Percentiles rank a stretch among this genome's conserved stretches.
These are phyloP conservation scores for Synergus itoensis DNA, from an alignment of 2,888 invertebrate genomes.

Conservation along the genomic window DNA sequence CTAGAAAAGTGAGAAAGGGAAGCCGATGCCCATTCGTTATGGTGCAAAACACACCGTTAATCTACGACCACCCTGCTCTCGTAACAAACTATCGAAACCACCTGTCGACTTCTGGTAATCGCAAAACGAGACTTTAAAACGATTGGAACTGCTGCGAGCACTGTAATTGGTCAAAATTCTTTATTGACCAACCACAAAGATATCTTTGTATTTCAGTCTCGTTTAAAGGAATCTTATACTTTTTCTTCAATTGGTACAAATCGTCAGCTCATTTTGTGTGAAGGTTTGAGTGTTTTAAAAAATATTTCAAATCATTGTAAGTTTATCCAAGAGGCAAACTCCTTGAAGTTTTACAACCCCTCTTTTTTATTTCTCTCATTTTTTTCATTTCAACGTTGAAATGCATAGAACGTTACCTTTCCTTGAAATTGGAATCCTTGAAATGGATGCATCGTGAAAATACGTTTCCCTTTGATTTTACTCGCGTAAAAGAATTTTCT, in stretches of 20 bases:
- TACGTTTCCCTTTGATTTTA: constrained; percentile 32
- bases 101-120: constrained; percentile 49
- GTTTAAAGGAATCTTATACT: neutral
- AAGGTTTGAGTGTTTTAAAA: neutral
- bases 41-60: constrained; percentile 41
- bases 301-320: neutral
- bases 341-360: constrained; percentile 23
- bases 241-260: neutral
- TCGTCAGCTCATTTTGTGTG: neutral
- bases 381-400: constrained; percentile 25
- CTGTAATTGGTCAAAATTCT: constrained; percentile 39
- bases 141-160: constrained; percentile 40
- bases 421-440: constrained; percentile 35
- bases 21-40: constrained; percentile 30
- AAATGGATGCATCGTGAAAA: constrained; percentile 26
- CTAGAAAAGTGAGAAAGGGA: constrained; percentile 26
- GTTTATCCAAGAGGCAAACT: neutral
- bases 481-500: constrained; percentile 22
- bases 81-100: constrained; percentile 51
- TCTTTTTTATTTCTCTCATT: constrained; percentile 18
- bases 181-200: neutral
- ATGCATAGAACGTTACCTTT: constrained; percentile 35
- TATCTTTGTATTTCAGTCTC: neutral
- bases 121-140: constrained; percentile 33
- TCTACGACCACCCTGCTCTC: constrained; percentile 40